phyloP scores from a whole-genome alignment of 1,140 invertebrate species.

The Bombus superbus region DNA sequence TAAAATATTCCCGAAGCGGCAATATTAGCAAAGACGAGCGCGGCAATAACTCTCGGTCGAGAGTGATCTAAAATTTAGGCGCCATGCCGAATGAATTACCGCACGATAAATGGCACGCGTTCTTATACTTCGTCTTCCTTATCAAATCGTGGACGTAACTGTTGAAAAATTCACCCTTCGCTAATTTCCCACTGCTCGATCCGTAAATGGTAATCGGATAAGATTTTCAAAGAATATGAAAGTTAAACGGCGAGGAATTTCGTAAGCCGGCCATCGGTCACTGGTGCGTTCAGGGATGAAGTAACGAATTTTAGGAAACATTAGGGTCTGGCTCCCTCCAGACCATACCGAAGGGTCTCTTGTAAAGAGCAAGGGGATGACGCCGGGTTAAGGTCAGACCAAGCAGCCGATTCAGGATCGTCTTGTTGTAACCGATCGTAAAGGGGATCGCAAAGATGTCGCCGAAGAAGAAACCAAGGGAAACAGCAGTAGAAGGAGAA shows the following conservation, averaged over 20 bases:
- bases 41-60: slow-evolving; percentile 43
- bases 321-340: slow-evolving; percentile 32
- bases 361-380: slow-evolving; percentile 40
- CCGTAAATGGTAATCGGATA: neutral
- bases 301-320: slow-evolving; percentile 62
- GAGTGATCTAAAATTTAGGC: slow-evolving; percentile 18
- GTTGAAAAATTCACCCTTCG: neutral
- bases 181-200: neutral
- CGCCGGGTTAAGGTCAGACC: slow-evolving; percentile 72
- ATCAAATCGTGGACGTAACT: neutral
- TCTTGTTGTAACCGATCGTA: slow-evolving; percentile 45
- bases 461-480: slow-evolving; percentile 27
- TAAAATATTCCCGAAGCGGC: slow-evolving; percentile 55
- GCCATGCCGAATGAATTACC: slow-evolving; percentile 12
- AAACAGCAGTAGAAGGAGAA: slow-evolving; percentile 49
- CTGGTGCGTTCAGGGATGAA: neutral
- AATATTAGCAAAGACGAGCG: slow-evolving; percentile 29
- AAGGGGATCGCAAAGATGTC: slow-evolving; percentile 39
- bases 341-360: slow-evolving; percentile 11
- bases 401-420: slow-evolving; percentile 51
- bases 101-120: neutral
- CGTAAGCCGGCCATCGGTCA: neutral
- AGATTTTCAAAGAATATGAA: slow-evolving; percentile 28
- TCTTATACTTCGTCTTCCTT: neutral
- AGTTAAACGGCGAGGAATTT: slow-evolving; percentile 36